Conservation (phyloP, 2,797 vertebrate genomes). For the Pseudochirops cupreus region DNA sequence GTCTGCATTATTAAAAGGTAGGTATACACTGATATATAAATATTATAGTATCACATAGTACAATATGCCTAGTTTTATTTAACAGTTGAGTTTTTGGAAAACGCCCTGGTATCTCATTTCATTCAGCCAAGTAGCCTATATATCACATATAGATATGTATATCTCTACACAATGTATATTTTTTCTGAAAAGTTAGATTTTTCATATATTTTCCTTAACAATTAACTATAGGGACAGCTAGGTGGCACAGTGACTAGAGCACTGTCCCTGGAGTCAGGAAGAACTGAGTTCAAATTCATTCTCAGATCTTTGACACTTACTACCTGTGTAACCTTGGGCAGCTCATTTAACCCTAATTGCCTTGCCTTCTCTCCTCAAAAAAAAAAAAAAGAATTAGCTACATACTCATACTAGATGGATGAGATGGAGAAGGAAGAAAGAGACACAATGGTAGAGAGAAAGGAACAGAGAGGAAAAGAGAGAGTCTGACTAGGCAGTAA, state of each 20-base stretch:
- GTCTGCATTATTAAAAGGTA: slow-evolving; percentile 25
- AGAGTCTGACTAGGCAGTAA: not conserved
- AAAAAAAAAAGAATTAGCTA: not conserved
- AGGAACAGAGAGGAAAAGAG: not conserved
- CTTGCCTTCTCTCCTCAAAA: too few species aligned
- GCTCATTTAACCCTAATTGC: too few species aligned
- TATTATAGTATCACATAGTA: not conserved
- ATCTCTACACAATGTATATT: not conserved
- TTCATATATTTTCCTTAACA: not conserved
- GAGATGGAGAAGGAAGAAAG: not conserved
- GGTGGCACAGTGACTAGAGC: too few species aligned
- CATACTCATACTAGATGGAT: not conserved
- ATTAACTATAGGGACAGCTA: not conserved
- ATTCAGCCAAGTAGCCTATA: not conserved
- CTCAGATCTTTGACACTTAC: too few species aligned
- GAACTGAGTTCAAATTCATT: too few species aligned
- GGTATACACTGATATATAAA: not conserved
- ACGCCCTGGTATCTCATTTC: not conserved
- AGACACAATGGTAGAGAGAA: not conserved
- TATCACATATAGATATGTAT: not conserved
- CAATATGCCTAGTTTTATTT: not conserved
- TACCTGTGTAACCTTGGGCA: too few species aligned
- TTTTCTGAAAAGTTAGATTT: not conserved
- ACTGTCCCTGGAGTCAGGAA: too few species aligned
- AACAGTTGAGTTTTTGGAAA: slow-evolving; percentile 29